Evolutionary conservation across 2,113 vertebrate species (phyloP), one percentile per base, ranked within the genome.

Genomic region (Campylomormyrus tamandua): DNA sequence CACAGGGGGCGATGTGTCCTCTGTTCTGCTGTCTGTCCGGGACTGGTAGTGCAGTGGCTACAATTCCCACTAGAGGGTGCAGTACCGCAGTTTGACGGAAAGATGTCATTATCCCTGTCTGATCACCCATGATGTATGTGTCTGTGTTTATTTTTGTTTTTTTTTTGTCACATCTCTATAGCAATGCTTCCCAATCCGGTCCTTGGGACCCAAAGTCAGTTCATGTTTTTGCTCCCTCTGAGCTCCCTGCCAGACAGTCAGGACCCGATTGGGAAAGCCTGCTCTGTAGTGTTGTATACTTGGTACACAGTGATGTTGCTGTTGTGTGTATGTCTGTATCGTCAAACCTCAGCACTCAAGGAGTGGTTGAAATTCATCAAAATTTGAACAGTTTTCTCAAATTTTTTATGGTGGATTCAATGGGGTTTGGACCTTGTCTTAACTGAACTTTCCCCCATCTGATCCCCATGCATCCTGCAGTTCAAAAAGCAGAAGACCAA

Each of bases 401-500:
- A 19, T 42, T 8, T 1, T 35, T 42, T 1, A 19, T 42, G 74
- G 7, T 80, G 3, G 7, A 80, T 3, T 19, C 3, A 35, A 35
- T 77, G 31, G 31, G 35, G 15, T 84, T 46, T 48, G n/a, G 21
- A 46, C 7, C 7, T 7, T 3, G 10, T 70, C n/a, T 70, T 31
- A 70, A 52, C 9, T 86, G 83, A 52, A 86, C 9, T 39, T 39
- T 87, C 13, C 52, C 50, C 86, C 24, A 42, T 56, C 49, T 49
- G 70, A 19, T 8, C 49, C 35, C 19, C 10, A 13, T 80, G 92
- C 13, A 91, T 74, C 88, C 89, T 92, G 90, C 93, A 99, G 98
- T 98, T 95, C 92, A 99, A 97, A 94, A 97, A 96, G 90, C 96
- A 97, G 92, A 95, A 92, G 93, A 95, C 90, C 92, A 95, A 93